These are phyloP conservation scores for Australoheros facetus DNA, from an alignment of 2,797 vertebrate genomes.

Conservation along the genomic window DNA sequence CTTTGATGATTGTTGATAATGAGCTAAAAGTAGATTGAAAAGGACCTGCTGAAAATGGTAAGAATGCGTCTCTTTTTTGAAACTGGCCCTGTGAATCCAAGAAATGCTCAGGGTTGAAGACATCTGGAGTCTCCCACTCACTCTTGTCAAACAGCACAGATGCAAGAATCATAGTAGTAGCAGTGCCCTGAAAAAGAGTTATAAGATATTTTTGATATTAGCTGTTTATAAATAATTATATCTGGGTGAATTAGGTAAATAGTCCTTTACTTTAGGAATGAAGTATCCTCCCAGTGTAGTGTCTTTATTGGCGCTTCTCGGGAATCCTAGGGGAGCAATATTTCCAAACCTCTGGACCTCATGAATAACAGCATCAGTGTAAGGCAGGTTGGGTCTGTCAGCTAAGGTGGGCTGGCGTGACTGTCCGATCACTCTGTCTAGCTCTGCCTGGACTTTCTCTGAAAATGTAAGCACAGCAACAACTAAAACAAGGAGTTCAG, in stretches of 20 bases:
- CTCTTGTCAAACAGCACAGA: conserved; percentile 83
- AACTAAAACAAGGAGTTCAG: background rate
- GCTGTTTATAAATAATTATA: background rate
- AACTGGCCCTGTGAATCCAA: conserved; percentile 84
- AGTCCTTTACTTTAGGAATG: conserved; percentile 84
- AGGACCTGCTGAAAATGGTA: conserved; percentile 81
- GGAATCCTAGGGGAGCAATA: conserved; percentile 77
- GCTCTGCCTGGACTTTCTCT: conserved; percentile 88
- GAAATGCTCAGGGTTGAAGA: conserved; percentile 87
- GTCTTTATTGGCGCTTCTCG: conserved; percentile 77
- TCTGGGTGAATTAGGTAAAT: rapidly evolving
- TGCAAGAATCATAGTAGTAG: conserved; percentile 51
- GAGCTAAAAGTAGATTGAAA: too few species aligned
- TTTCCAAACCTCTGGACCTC: conserved; percentile 85
- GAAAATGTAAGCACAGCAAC: background rate
- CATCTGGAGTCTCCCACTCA: conserved; percentile 83
- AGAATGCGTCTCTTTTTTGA: conserved; percentile 79
- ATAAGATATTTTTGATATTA: background rate
- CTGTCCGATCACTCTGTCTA: conserved; percentile 83
- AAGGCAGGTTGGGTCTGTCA: conserved; percentile 81
- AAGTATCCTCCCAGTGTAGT: conserved; percentile 73
- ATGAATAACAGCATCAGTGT: conserved; percentile 86
- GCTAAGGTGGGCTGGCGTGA: conserved; percentile 70
- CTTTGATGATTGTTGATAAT: too few species aligned
- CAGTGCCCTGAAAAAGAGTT: conserved; percentile 73